Base-by-base conservation (phyloP, 1,140 invertebrate species). In the Euura saliciscinereae region DNA sequence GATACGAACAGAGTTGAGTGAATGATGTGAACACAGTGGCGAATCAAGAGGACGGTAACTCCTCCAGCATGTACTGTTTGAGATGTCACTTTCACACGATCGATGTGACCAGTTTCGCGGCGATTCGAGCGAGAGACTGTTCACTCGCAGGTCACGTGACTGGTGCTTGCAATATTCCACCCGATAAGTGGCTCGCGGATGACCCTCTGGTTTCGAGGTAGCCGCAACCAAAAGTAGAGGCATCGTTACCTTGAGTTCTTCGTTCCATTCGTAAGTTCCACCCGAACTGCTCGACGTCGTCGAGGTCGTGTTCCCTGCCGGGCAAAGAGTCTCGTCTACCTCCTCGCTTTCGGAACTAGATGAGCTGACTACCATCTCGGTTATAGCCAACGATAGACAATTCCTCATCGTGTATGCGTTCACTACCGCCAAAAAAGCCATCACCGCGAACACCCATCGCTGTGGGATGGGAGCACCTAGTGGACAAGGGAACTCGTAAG, bases 371-470 rank as follows among this genome's bases (percentile, higher is more conserved):
- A 92, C 93, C 93, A 97, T 96, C 78, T 95, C 93, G 8, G 96
- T 95, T 76, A 97, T 96, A 6, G 95, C 95, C n/a, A 97, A 90
- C 76, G 94, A 95, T 10, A 97, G 87, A 77, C 94, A 94, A 2
- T 95, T 93, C 44, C 95, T 89, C 92, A 97, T 93, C n/a, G 94
- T 92, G 82, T 96, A 97, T 8, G 95, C 92, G 80, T 93, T 95
- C 6, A 91, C 90, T 45, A 95, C 90, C 10, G 93, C 93, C 77
- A 94, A 84, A 82, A 96, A 95, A 44, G 93, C 94, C 91, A 96
- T 92, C 7, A 95, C 85, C 5, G 93, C 92, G 78, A 95, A 88
- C 70, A 94, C 88, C 84, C 91, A 92, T 82, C 92, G 83, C 82
- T 93, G 92, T 3, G 92, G 91, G 82, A 93, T 88, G 59, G 91